Conservation (phyloP, 1,140 invertebrate species). For the Drosophila varians region DNA sequence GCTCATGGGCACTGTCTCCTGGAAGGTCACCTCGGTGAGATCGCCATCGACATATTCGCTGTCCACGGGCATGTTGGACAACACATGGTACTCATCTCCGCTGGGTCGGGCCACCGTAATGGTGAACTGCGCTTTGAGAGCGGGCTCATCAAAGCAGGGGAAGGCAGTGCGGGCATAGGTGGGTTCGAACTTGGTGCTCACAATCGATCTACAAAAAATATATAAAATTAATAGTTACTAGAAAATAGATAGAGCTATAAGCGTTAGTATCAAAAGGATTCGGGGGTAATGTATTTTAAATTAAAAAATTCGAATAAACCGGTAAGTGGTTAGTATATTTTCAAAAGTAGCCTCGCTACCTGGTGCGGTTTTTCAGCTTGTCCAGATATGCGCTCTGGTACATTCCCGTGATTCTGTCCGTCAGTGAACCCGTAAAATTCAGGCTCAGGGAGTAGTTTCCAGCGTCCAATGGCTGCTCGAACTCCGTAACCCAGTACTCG, state of each 20-base stretch:
- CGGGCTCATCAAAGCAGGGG: slow-evolving; percentile 98
- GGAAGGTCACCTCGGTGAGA: slow-evolving; percentile 86
- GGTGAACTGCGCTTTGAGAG: slow-evolving; percentile 94
- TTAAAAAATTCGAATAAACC: not conserved
- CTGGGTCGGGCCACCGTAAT: slow-evolving; percentile 90
- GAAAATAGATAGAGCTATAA: not conserved
- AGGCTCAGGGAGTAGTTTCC: slow-evolving; percentile 87
- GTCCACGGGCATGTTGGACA: slow-evolving; percentile 91
- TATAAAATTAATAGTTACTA: not conserved
- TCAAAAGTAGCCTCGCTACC: slow-evolving; percentile 83
- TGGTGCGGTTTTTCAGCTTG: slow-evolving; percentile 85
- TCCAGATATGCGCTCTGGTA: slow-evolving; percentile 91
- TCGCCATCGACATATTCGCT: slow-evolving; percentile 47
- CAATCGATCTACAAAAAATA: slow-evolving; percentile 88
- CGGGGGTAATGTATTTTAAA: not conserved
- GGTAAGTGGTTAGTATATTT: not conserved
- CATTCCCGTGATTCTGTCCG: slow-evolving; percentile 89
- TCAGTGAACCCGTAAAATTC: slow-evolving; percentile 88
- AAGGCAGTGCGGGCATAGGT: slow-evolving; percentile 96
- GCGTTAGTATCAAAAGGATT: not conserved
- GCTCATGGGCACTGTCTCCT: slow-evolving; percentile 94
- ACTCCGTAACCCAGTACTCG: slow-evolving; percentile 88
- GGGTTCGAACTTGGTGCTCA: slow-evolving; percentile 96
- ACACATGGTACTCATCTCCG: slow-evolving; percentile 87
- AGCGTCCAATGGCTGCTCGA: slow-evolving; percentile 84